Percentiles rank a stretch among this genome's conserved stretches.
These are phyloP conservation scores for Limanda limanda DNA, from an alignment of 2,113 vertebrate species.

Conservation along the genomic window DNA sequence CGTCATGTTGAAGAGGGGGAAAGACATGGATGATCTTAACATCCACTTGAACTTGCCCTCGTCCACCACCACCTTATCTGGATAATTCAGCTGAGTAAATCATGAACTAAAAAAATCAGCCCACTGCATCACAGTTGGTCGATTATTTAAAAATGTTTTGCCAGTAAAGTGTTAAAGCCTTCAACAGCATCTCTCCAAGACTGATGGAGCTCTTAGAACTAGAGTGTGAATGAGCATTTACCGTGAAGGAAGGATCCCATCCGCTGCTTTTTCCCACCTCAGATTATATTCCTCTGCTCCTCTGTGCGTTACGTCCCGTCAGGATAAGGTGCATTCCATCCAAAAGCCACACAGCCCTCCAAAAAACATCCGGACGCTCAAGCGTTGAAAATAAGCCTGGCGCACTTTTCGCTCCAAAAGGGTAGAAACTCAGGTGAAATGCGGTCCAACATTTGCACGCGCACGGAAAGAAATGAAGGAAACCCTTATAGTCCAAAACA, in stretches of 20 bases:
- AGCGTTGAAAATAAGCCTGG: constrained; percentile 52
- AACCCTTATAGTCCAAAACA: constrained; percentile 79
- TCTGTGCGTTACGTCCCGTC: constrained; percentile 69
- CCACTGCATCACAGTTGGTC: constrained; percentile 20
- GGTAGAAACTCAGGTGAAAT: constrained; percentile 75
- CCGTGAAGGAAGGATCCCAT: constrained; percentile 66
- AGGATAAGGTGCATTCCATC: constrained; percentile 66
- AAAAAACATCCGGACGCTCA: constrained; percentile 46
- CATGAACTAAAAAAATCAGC: constrained; percentile 19
- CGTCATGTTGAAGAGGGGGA: constrained; percentile 8
- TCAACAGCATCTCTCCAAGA: background rate
- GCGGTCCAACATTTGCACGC: constrained; percentile 85
- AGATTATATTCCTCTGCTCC: constrained; percentile 70
- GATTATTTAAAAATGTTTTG: background rate
- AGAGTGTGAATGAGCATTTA: constrained; percentile 68
- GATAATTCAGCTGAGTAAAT: constrained; percentile 23
- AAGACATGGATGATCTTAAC: constrained; percentile 9
- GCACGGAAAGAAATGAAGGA: constrained; percentile 67
- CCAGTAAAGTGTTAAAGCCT: background rate
- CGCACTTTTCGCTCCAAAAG: constrained; percentile 70
- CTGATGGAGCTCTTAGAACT: constrained; percentile 11
- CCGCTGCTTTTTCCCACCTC: constrained; percentile 50
- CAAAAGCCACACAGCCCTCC: constrained; percentile 51
- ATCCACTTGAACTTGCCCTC: constrained; percentile 49
- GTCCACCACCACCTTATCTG: background rate